Percentiles rank a stretch among this genome's conserved stretches.
phyloP scores from a whole-genome alignment of 1,140 invertebrate genomes.

The Ditylenchus dipsaci region DNA sequence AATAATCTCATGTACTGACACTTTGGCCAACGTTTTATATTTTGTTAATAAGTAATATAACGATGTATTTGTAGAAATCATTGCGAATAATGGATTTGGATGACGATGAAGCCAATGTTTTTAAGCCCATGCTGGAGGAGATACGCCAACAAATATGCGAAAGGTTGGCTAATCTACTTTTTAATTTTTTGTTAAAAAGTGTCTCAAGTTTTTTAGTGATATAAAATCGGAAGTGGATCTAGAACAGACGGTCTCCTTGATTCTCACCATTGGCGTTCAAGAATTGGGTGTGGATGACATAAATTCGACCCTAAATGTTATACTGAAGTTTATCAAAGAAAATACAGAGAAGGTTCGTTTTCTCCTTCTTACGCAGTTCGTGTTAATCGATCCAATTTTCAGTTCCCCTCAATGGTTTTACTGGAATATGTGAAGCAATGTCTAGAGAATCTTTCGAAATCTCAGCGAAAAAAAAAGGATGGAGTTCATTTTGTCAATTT shows the following conservation, averaged over 20 bases:
- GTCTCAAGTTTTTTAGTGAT: slow-evolving; percentile 2
- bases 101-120: not conserved
- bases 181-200: not conserved
- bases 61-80: too few species aligned
- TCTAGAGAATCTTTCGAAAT: not conserved
- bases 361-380: not conserved
- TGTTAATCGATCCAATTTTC: not conserved
- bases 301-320: not conserved
- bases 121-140: not conserved
- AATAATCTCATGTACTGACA: too few species aligned
- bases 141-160: slow-evolving; percentile 1
- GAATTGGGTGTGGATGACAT: slow-evolving; percentile 6
- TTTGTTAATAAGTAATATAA: too few species aligned
- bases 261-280: slow-evolving; percentile 1
- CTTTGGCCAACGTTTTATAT: too few species aligned
- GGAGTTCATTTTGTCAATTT: not conserved
- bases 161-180: not conserved
- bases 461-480: not conserved
- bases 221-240: slow-evolving; percentile 9
- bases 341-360: slow-evolving; percentile 2
- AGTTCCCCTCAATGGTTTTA: not conserved
- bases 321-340: not conserved
- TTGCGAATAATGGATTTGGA: not conserved
- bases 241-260: slow-evolving; percentile 1
- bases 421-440: not conserved